Evolutionary conservation across 2,113 vertebrate genomes (phyloP).

Genomic region (Podiceps cristatus): DNA sequence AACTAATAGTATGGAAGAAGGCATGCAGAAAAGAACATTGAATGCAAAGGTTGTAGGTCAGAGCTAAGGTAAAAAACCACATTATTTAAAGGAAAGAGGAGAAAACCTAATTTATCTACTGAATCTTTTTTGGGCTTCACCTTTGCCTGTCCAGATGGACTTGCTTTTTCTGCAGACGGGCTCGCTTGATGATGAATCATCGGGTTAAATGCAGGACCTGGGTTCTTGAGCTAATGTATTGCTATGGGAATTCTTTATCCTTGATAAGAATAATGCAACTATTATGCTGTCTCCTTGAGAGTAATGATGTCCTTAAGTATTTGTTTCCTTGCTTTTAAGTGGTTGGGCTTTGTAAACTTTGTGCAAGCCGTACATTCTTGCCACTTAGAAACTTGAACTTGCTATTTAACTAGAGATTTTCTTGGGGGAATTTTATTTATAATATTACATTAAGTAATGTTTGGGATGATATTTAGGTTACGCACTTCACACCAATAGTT

Average conservation of each 20-base stretch:
- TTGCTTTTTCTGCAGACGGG: neutral
- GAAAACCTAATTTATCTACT: neutral
- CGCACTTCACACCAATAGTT: neutral
- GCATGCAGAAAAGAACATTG: neutral
- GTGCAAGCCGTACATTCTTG: neutral
- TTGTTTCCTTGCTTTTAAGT: neutral
- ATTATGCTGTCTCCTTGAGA: neutral
- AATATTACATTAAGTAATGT: neutral
- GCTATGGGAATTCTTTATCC: neutral
- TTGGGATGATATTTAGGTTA: neutral
- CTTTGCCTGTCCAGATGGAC: neutral
- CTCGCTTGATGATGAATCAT: slow-evolving; percentile 43
- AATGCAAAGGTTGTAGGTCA: neutral
- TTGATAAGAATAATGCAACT: neutral
- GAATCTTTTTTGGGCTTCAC: neutral
- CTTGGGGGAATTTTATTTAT: neutral
- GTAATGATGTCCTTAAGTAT: neutral
- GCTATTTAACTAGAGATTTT: neutral
- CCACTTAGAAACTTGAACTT: neutral
- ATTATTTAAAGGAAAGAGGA: neutral
- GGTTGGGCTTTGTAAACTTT: neutral
- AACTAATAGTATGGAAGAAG: neutral
- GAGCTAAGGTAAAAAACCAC: neutral
- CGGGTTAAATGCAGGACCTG: slow-evolving; percentile 5
- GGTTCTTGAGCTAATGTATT: neutral